Conservation (phyloP, 1,140 invertebrate species). For the Manduca sexta region DNA sequence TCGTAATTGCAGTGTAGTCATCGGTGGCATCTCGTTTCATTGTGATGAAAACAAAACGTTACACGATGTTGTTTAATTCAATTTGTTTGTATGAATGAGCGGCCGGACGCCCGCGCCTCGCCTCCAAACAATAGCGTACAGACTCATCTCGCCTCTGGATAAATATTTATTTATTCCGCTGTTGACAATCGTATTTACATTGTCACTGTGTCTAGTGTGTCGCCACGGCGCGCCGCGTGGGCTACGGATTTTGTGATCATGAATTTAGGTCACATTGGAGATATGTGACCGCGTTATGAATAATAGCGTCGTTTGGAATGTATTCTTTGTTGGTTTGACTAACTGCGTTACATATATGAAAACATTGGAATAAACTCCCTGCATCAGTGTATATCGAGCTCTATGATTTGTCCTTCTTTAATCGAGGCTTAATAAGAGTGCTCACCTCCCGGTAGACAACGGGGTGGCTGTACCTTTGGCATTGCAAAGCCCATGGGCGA, state of each 20-base stretch:
- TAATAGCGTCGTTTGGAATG: constrained; percentile 14
- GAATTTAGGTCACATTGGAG: constrained; percentile 50
- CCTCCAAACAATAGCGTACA: constrained; percentile 35
- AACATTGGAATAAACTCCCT: no score
- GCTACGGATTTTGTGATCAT: constrained; percentile 46
- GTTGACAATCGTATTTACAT: constrained; percentile 70
- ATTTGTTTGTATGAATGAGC: constrained; percentile 31
- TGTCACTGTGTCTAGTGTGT: constrained; percentile 45
- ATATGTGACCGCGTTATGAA: constrained; percentile 31
- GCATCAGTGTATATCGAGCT: no score
- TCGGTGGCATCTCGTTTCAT: background rate
- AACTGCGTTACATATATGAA: no score
- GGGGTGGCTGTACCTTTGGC: no score
- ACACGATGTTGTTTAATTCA: constrained; percentile 30
- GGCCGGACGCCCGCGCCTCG: constrained; percentile 29
- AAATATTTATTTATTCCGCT: constrained; percentile 67
- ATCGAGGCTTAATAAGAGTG: no score
- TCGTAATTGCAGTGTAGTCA: background rate
- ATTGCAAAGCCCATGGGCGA: no score
- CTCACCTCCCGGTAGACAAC: no score
- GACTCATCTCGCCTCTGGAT: constrained; percentile 56
- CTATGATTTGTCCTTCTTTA: no score
- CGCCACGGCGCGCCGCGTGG: constrained; percentile 41
- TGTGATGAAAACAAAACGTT: constrained; percentile 13
- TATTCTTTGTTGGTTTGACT: background rate